These are phyloP conservation scores for Nomada lathburiana DNA, from an alignment of 2,888 invertebrate genomes.

Conservation along the genomic window DNA sequence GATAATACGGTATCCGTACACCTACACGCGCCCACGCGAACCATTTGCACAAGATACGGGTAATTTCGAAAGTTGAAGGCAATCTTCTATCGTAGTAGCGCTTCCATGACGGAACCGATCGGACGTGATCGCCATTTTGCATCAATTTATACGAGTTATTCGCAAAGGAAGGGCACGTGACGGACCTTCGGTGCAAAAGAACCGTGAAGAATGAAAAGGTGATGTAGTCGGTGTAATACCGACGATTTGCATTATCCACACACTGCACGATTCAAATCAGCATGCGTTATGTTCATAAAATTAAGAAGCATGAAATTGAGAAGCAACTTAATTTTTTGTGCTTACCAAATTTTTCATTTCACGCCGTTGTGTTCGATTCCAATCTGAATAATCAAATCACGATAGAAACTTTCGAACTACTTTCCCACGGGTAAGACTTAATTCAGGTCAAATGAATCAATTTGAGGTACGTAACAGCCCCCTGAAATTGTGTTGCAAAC, in stretches of 20 bases:
- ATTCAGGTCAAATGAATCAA: no score
- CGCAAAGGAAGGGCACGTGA: background rate
- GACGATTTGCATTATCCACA: background rate
- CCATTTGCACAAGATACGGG: constrained; percentile 56
- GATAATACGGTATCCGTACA: constrained; percentile 63
- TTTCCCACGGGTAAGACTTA: no score
- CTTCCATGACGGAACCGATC: constrained; percentile 26
- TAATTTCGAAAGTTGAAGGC: constrained; percentile 53
- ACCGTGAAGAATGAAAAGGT: background rate
- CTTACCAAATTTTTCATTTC: no score
- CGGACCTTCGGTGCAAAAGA: background rate
- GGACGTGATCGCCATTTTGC: constrained; percentile 8
- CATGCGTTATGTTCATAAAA: no score
- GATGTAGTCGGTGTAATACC: background rate
- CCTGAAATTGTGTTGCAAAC: background rate
- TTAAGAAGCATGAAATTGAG: no score
- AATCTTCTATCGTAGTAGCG: constrained; percentile 37
- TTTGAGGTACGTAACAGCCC: no score
- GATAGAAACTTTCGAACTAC: no score
- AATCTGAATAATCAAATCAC: no score
- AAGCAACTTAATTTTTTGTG: no score
- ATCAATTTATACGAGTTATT: constrained; percentile 18
- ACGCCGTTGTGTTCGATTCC: no score
- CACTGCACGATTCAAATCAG: background rate
- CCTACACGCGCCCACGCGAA: constrained; percentile 71